phyloP scores from a whole-genome alignment of 2,888 invertebrate species.

The Drosophila mayaguana region DNA sequence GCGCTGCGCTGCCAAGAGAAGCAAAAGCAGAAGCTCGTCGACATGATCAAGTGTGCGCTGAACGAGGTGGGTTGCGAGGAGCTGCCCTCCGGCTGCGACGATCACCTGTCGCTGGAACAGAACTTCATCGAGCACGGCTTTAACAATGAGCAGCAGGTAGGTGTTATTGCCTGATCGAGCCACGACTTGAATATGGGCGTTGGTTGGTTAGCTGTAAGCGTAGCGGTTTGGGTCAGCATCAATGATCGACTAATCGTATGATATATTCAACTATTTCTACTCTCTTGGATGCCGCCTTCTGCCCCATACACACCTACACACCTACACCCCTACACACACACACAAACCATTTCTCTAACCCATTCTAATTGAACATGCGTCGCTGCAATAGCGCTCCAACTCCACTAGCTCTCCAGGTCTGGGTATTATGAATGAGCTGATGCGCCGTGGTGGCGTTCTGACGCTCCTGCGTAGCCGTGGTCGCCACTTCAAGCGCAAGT shows the following conservation, averaged over 20 bases:
- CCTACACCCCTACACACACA: slow-evolving; percentile 1
- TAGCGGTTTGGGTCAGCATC: slow-evolving; percentile 47
- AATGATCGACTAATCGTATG: slow-evolving; percentile 40
- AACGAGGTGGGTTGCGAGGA: slow-evolving; percentile 95
- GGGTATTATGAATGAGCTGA: slow-evolving; percentile 83
- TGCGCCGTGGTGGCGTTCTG: slow-evolving; percentile 84
- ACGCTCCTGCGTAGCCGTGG: slow-evolving; percentile 84
- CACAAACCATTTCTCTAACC: slow-evolving; percentile 36
- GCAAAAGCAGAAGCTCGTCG: slow-evolving; percentile 92
- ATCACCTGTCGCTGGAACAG: slow-evolving; percentile 87
- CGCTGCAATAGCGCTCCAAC: slow-evolving; percentile 64
- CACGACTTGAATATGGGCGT: not conserved
- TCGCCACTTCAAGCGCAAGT: slow-evolving; percentile 84
- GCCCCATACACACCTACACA: slow-evolving; percentile 2
- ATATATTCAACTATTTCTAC: slow-evolving; percentile 35
- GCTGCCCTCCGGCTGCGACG: slow-evolving; percentile 93
- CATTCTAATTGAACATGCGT: slow-evolving; percentile 27
- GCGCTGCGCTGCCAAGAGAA: slow-evolving; percentile 93
- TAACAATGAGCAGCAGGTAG: slow-evolving; percentile 88
- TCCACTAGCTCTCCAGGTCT: slow-evolving; percentile 79
- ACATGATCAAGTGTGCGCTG: slow-evolving; percentile 93
- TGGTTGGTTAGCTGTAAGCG: slow-evolving; percentile 37
- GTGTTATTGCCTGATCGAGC: slow-evolving; percentile 21
- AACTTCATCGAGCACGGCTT: slow-evolving; percentile 87
- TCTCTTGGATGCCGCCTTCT: slow-evolving; percentile 60